A percentile compares a stretch with the other conserved stretches of the same genome.
Evolutionary conservation across 2,797 vertebrate genomes (phyloP).

Genomic region (Malurus splendens): DNA sequence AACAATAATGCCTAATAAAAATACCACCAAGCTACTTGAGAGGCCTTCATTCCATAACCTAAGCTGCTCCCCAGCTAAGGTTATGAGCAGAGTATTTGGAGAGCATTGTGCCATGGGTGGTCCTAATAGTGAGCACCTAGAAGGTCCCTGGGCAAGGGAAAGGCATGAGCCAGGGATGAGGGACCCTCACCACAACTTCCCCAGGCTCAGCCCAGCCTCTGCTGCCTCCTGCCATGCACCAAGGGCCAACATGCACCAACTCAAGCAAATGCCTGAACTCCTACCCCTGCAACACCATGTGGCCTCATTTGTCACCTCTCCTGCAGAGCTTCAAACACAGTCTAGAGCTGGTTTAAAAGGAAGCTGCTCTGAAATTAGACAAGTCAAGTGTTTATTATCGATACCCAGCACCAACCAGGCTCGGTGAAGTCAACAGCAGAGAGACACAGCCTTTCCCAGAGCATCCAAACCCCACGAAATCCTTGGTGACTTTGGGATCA

Average conservation of each 20-base stretch:
- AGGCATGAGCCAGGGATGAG: not conserved
- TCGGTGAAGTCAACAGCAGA: not conserved
- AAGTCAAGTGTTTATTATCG: fast-evolving
- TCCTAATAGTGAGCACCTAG: not conserved
- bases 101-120: not conserved
- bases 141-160: not conserved
- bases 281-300: fast-evolving
- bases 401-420: not conserved
- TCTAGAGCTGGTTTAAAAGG: not conserved
- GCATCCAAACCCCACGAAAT: not conserved
- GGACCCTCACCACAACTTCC: not conserved
- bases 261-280: not conserved
- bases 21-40: not conserved
- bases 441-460: not conserved
- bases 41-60: not conserved
- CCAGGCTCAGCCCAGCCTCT: not conserved
- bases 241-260: not conserved
- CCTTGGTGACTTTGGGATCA: not conserved
- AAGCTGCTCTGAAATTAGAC: not conserved
- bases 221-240: not conserved
- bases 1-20: not conserved
- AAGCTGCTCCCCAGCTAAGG: not conserved
- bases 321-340: not conserved
- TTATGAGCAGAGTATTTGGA: not conserved
- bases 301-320: not conserved